A percentile compares a stretch with the other conserved stretches of the same genome.
These are phyloP conservation scores for Tipula lateralis DNA, from an alignment of 2,888 invertebrate genomes.

Conservation along the genomic window DNA sequence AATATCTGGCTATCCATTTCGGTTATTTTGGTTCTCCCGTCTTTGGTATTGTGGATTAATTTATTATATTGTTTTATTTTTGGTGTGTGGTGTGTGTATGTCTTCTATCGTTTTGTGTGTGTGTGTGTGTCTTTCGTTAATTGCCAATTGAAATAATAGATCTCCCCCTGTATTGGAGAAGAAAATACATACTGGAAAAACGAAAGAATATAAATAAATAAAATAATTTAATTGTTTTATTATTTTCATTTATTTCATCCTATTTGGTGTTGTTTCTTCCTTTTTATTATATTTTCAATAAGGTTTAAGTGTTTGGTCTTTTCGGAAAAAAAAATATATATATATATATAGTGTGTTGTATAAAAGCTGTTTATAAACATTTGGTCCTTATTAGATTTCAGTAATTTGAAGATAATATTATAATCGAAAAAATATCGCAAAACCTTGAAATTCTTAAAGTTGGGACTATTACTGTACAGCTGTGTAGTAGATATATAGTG, in stretches of 20 bases:
- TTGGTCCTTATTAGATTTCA: background rate
- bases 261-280: background rate
- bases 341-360: background rate
- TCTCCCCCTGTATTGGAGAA: background rate
- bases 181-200: background rate
- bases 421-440: background rate
- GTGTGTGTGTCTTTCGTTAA: too few species aligned
- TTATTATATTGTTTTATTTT: background rate
- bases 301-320: conserved; percentile 15
- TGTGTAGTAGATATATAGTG: background rate
- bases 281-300: conserved; percentile 16
- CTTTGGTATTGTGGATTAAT: background rate
- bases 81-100: background rate
- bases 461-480: background rate
- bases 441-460: background rate
- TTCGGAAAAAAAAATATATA: background rate
- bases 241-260: background rate
- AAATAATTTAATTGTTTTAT: conserved; percentile 24
- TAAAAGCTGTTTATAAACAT: background rate
- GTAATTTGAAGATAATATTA: background rate
- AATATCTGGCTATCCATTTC: background rate
- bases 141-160: conserved; percentile 30
- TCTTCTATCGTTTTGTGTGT: background rate
- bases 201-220: background rate
- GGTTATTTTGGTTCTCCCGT: background rate